Evolutionary conservation across 1,140 invertebrate genomes (phyloP).

Genomic region (Lithobius niger): DNA sequence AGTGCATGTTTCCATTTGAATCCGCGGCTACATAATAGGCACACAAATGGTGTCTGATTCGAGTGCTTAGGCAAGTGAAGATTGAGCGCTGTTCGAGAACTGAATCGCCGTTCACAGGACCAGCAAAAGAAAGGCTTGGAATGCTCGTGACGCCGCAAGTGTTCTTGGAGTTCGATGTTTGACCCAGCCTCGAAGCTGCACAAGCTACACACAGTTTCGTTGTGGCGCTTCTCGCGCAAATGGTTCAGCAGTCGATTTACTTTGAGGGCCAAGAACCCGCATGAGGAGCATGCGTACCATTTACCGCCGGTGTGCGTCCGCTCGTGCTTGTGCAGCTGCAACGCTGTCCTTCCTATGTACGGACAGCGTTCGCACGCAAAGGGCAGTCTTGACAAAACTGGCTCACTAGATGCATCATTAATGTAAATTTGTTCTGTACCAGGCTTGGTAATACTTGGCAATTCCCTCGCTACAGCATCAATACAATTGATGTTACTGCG

Average conservation of each 20-base stretch:
- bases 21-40: conserved; percentile 40
- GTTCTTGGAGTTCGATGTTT: conserved; percentile 31
- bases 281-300: conserved; percentile 22
- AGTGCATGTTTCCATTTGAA: conserved; percentile 45
- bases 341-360: too few relatives aligned
- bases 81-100: conserved; percentile 36
- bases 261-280: conserved; percentile 22
- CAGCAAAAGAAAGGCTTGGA: conserved; percentile 40
- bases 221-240: conserved; percentile 34
- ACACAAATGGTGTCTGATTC: conserved; percentile 40
- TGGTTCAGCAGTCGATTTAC: conserved; percentile 23
- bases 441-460: not conserved
- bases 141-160: conserved; percentile 36
- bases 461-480: not conserved
- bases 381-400: not conserved
- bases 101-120: conserved; percentile 38
- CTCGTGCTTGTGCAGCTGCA: too few relatives aligned
- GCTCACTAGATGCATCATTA: not conserved
- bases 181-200: conserved; percentile 36
- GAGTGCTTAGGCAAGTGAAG: conserved; percentile 43
- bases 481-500: not conserved
- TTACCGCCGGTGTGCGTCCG: too few relatives aligned
- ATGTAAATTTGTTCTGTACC: not conserved
- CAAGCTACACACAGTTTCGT: conserved; percentile 35
- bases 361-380: not conserved